phyloP scores from a whole-genome alignment of 2,888 invertebrate genomes.

The Cataglyphis cursor region DNA sequence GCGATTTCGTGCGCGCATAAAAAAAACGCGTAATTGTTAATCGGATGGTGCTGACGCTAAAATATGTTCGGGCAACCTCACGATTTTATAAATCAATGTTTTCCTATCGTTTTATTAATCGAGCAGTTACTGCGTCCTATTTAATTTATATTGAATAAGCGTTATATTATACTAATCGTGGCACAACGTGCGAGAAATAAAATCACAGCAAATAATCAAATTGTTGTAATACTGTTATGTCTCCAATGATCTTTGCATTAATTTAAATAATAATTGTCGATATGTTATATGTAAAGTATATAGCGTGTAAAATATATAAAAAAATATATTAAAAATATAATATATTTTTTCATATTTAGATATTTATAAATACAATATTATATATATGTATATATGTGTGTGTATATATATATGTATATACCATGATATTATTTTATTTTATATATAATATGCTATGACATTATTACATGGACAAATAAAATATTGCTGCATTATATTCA shows the following conservation, averaged over 20 bases:
- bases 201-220: background rate
- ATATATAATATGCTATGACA: background rate
- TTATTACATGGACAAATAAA: background rate
- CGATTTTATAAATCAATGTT: constrained; percentile 22
- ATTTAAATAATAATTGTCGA: background rate
- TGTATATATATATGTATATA: background rate
- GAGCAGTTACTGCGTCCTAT: background rate
- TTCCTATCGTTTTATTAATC: background rate
- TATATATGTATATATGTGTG: background rate
- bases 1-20: background rate
- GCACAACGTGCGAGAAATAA: background rate
- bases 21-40: constrained; percentile 28
- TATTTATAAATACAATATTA: background rate
- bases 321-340: background rate
- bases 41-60: constrained; percentile 23
- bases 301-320: background rate
- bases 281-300: background rate
- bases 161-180: background rate
- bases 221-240: background rate
- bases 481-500: background rate
- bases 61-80: background rate
- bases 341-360: background rate
- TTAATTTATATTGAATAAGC: constrained; percentile 2
- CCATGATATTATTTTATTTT: background rate
- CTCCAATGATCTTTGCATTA: background rate